Evolutionary conservation across 2,797 vertebrate species (phyloP).

Genomic region (Cirrhinus molitorella): DNA sequence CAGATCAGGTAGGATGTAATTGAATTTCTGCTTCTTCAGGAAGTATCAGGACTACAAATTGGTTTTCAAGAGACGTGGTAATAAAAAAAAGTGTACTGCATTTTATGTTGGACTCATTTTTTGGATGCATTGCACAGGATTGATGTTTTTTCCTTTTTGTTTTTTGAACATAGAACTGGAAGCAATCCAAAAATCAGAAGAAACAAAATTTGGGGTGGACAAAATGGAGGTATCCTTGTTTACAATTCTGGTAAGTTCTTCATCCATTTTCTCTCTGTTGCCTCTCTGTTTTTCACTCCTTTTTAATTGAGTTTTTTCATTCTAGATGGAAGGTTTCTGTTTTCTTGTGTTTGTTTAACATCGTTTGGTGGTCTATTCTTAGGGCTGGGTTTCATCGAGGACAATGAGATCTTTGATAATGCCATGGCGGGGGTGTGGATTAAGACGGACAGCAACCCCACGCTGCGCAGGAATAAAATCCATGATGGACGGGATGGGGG

Average conservation of each 20-base stretch:
- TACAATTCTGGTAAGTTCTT: slow-evolving; percentile 93
- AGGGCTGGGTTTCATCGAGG: slow-evolving; percentile 99
- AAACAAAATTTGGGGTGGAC: slow-evolving; percentile 99
- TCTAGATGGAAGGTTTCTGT: neutral
- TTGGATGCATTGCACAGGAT: neutral
- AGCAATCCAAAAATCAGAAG: slow-evolving; percentile 99
- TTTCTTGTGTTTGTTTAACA: slow-evolving; percentile 2
- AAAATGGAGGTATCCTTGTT: slow-evolving; percentile 98
- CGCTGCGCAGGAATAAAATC: slow-evolving; percentile 98
- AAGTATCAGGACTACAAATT: neutral
- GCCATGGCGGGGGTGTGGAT: slow-evolving; percentile 99
- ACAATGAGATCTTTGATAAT: slow-evolving; percentile 99
- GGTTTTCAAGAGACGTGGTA: neutral
- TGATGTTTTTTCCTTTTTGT: neutral
- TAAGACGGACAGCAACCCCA: slow-evolving; percentile 99
- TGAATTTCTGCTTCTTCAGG: neutral
- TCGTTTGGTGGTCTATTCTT: slow-evolving; percentile 17
- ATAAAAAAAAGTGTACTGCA: neutral
- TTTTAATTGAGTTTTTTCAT: neutral
- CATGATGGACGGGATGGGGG: slow-evolving; percentile 98
- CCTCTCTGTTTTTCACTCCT: neutral
- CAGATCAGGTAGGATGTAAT: slow-evolving; percentile 90
- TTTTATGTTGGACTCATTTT: neutral
- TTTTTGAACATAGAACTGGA: slow-evolving; percentile 86
- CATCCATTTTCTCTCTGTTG: neutral